phyloP scores from a whole-genome alignment of 2,113 vertebrate species.

The Plotosus lineatus region DNA sequence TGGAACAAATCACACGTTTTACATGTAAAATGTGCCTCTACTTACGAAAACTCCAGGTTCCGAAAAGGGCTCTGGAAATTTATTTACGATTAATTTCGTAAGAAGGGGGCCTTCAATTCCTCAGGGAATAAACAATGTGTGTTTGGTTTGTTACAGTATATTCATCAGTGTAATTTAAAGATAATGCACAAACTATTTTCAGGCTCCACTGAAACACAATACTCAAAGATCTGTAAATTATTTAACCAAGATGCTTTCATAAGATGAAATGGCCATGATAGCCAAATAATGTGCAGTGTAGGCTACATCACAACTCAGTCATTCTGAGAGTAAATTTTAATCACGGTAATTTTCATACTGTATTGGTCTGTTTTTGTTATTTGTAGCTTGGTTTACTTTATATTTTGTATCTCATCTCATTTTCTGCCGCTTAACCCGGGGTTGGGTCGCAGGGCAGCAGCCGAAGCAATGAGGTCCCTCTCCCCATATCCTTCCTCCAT shows the following conservation, averaged over 20 bases:
- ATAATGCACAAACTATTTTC: background rate
- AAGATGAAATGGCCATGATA: slow-evolving; percentile 10
- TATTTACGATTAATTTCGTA: too few species aligned
- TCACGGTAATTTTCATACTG: background rate
- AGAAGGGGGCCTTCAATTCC: too few species aligned
- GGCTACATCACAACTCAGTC: background rate
- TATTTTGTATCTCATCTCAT: background rate
- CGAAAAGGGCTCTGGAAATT: too few species aligned
- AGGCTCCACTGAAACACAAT: background rate
- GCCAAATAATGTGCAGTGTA: background rate
- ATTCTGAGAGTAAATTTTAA: background rate
- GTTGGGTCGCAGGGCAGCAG: too few species aligned
- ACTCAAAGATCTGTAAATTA: slow-evolving; percentile 3
- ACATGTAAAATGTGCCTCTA: too few species aligned
- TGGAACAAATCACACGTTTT: too few species aligned
- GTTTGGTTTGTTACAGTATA: background rate
- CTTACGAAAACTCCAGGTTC: too few species aligned
- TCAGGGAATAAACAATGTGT: background rate
- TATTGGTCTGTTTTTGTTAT: background rate
- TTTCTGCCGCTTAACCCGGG: too few species aligned
- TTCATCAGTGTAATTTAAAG: background rate
- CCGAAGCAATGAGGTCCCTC: too few species aligned
- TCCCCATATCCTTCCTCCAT: too few species aligned
- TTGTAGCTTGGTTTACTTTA: background rate
- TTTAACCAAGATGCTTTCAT: slow-evolving; percentile 20